Evolutionary conservation across 2,888 invertebrate genomes (phyloP).

Genomic region (Pinctada fucata): DNA sequence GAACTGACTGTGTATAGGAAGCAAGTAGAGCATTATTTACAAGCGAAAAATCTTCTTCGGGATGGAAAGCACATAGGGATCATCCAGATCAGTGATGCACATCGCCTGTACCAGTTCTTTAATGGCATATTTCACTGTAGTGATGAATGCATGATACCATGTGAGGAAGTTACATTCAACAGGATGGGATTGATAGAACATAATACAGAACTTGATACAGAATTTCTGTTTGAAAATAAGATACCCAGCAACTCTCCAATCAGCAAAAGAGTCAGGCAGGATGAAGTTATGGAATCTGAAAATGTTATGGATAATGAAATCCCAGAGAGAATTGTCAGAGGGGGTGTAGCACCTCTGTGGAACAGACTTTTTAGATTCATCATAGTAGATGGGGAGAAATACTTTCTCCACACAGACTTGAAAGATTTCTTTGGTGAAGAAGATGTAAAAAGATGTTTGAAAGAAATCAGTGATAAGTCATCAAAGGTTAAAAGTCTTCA

Average conservation of each 20-base stretch:
- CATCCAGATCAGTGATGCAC: neutral
- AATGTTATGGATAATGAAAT: too few relatives aligned
- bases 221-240: neutral
- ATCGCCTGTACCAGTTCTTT: neutral
- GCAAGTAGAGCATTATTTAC: neutral
- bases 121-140: neutral
- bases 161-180: neutral
- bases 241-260: neutral
- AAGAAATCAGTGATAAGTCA: conserved; percentile 1
- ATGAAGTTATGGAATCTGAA: too few relatives aligned
- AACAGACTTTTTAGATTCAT: conserved; percentile 31
- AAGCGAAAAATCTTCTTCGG: neutral
- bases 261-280: neutral
- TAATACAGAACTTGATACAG: neutral
- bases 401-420: conserved; percentile 34
- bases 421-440: conserved; percentile 25
- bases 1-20: neutral
- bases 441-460: conserved; percentile 24
- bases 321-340: conserved; percentile 20
- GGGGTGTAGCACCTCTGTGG: conserved; percentile 36
- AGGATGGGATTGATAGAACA: neutral
- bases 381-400: conserved; percentile 35
- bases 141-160: neutral
- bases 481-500: conserved; percentile 25
- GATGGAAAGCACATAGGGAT: neutral